Evolutionary conservation across 2,888 invertebrate genomes (phyloP).

Genomic region (Phorcus lineatus): DNA sequence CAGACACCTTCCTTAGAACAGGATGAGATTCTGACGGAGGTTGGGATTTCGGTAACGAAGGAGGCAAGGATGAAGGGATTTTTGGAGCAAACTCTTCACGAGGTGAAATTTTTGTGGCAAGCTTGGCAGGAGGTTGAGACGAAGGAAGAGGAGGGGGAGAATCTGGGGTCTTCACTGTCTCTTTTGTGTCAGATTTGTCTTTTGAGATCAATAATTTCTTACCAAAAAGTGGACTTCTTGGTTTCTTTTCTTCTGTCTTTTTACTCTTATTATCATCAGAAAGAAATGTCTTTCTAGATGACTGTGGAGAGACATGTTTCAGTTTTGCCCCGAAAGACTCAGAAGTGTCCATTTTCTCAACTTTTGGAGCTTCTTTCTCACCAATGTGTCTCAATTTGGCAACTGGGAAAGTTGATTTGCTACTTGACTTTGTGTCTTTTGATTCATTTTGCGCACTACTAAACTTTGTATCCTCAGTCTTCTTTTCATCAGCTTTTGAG

Average conservation of each 20-base stretch:
- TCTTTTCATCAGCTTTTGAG: slow-evolving; percentile 12
- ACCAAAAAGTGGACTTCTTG: background rate
- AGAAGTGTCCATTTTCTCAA: slow-evolving; percentile 51
- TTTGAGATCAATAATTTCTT: slow-evolving; percentile 5
- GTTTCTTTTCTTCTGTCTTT: slow-evolving; percentile 9
- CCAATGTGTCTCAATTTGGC: slow-evolving; percentile 45
- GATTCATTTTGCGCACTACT: slow-evolving; percentile 33
- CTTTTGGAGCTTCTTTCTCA: slow-evolving; percentile 25
- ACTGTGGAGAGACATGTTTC: slow-evolving; percentile 31
- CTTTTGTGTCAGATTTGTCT: background rate
- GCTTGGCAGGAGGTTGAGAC: slow-evolving; percentile 21
- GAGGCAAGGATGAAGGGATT: slow-evolving; percentile 11
- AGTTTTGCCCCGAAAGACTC: slow-evolving; percentile 29
- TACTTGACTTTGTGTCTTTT: slow-evolving; percentile 18
- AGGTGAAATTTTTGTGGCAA: background rate
- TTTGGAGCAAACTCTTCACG: background rate
- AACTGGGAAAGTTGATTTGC: slow-evolving; percentile 34
- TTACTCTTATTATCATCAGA: background rate
- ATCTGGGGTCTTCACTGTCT: slow-evolving; percentile 3
- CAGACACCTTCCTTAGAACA: too few species aligned
- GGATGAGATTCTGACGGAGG: too few species aligned
- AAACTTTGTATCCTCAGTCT: background rate
- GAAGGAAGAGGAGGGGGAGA: slow-evolving; percentile 24
- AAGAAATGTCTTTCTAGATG: slow-evolving; percentile 36
- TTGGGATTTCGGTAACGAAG: slow-evolving; percentile 5